Evolutionary conservation across 2,113 vertebrate species (phyloP).

Genomic region (Deroptyus accipitrinus): DNA sequence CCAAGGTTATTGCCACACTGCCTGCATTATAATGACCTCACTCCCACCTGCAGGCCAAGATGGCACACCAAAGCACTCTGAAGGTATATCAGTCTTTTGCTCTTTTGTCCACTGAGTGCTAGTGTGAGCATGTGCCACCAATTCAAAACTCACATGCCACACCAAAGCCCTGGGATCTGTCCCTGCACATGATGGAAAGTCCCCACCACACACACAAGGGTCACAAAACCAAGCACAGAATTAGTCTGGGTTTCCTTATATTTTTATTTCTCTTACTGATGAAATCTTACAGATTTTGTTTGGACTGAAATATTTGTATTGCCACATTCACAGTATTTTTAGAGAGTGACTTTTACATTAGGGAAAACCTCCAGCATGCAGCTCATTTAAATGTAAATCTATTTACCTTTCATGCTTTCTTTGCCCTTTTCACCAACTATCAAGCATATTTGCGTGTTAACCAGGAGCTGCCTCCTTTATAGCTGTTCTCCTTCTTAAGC

Average conservation of each 20-base stretch:
- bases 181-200: not conserved
- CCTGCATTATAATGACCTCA: not conserved
- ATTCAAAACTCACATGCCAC: not conserved
- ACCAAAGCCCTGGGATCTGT: not conserved
- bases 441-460: conserved; percentile 66
- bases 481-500: conserved; percentile 23
- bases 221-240: not conserved
- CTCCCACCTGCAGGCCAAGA: not conserved
- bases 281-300: conserved; percentile 17
- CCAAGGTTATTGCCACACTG: not conserved
- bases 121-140: not conserved
- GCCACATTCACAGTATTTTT: conserved; percentile 47
- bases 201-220: not conserved
- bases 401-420: conserved; percentile 70
- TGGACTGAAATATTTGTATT: conserved; percentile 18
- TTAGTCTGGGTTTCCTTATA: not conserved
- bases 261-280: conserved; percentile 12
- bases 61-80: not conserved
- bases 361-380: conserved; percentile 38
- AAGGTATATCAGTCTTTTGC: not conserved
- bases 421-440: conserved; percentile 70
- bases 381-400: conserved; percentile 71
- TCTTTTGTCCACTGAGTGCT: not conserved
- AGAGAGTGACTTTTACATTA: conserved; percentile 42
- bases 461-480: conserved; percentile 50